These are phyloP conservation scores for Molossus molossus DNA, from an alignment of 2,797 vertebrate species.

Conservation along the genomic window DNA sequence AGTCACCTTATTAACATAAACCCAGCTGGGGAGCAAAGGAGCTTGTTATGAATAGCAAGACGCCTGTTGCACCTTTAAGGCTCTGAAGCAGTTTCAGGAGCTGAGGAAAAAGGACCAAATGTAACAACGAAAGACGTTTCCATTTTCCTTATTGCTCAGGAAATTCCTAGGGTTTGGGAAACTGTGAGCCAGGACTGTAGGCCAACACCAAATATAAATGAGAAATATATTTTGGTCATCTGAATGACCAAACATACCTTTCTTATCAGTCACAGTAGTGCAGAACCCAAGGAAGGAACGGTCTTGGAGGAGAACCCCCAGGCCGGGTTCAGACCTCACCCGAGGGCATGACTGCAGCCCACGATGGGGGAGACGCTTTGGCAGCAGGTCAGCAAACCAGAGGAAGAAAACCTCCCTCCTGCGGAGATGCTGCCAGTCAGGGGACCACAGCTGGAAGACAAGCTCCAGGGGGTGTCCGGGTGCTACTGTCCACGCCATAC, in stretches of 20 bases:
- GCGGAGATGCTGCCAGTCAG: not conserved
- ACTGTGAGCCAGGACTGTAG: not conserved
- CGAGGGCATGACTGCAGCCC: not conserved
- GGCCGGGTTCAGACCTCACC: not conserved
- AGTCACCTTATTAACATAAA: not conserved
- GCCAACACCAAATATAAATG: not conserved
- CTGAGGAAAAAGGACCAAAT: not conserved
- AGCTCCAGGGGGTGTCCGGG: not conserved
- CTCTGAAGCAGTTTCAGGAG: not conserved
- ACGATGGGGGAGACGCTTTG: accelerated
- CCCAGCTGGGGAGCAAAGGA: not conserved
- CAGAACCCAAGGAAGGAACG: not conserved
- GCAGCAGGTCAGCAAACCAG: not conserved
- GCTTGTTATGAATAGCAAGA: not conserved
- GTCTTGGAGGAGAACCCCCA: not conserved
- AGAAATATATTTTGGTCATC: not conserved
- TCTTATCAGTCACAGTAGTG: not conserved
- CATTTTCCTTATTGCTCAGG: not conserved
- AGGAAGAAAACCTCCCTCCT: not conserved
- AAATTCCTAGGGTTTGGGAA: not conserved
- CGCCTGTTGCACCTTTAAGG: not conserved
- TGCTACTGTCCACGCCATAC: not conserved
- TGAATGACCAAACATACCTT: not conserved
- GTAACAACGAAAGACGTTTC: not conserved
- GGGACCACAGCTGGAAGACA: not conserved